Base-by-base conservation (phyloP, 2,113 vertebrate species). In the Hyperopisus bebe region DNA sequence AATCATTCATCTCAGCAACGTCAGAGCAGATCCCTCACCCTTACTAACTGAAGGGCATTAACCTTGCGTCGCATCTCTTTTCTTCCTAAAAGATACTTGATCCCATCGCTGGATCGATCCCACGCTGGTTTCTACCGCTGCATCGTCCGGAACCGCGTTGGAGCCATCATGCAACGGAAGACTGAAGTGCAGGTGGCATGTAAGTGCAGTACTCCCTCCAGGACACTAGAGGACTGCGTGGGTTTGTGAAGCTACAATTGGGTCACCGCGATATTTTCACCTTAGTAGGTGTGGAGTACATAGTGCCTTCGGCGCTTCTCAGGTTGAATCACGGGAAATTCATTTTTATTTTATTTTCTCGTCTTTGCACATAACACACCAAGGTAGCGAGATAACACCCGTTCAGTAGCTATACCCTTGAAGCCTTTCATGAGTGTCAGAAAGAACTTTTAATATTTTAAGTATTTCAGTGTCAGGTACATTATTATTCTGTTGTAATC, bases 131-230 rank as follows among this genome's bases (percentile, higher is more conserved):
- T 97, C 96, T 99, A 99, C 95, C 97, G 98, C 91, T 99, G 98
- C 94, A 97, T 99, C n/a, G 98, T 99, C 89, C 96, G 98, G 19
- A 99, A 99, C 94, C 95, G 98, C 31, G 97, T 99, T 94, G 98
- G 98, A 0, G 98, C 98, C 0, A 96, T 99, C 92, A 97, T 99
- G 94, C 98, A 99, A 95, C 96, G 97, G 92, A 98, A 97, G 50
- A 99, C 98, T 0, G 97, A 99, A 94, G 97, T 99, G 91, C 98
- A 98, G 92, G 98, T 99, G 93, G 98, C 98, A 93, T 99, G 98
- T 99, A 95, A 98, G 98, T 98, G 91, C 84, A 17, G 47, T 50
- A 42, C 46, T 88, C 3, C 42, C 80, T 35, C 50, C 42, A 47
- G 39, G 19, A 89, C 89, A 89, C 31, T 42, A 84, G 50, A 83